phyloP scores from a whole-genome alignment of 2,797 vertebrate species.

The Pseudochaenichthys georgianus region DNA sequence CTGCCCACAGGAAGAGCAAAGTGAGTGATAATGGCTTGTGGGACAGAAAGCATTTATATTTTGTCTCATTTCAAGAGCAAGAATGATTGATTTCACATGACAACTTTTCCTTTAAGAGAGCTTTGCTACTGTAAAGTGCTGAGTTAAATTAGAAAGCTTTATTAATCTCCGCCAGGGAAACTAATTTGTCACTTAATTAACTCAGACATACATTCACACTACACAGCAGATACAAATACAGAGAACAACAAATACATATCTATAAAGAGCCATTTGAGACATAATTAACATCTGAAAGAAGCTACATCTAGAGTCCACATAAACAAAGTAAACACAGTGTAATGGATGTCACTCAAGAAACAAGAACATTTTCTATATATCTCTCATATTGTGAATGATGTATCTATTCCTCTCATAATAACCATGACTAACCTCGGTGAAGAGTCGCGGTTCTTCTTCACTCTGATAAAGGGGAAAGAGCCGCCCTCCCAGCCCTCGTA shows the following conservation, averaged over 20 bases:
- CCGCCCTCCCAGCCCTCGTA: constrained; percentile 90
- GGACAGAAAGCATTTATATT: background rate
- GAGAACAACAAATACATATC: no score
- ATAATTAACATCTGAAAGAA: no score
- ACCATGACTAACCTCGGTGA: constrained; percentile 76
- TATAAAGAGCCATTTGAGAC: no score
- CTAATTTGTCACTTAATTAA: no score
- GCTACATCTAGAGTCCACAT: no score
- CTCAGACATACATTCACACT: no score
- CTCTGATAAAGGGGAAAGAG: constrained; percentile 89
- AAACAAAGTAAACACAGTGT: no score
- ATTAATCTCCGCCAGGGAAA: no score
- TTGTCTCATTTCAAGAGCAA: background rate
- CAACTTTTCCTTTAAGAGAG: background rate
- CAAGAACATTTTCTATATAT: background rate
- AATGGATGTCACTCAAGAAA: no score
- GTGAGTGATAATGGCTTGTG: background rate
- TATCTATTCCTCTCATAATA: background rate
- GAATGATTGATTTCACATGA: background rate
- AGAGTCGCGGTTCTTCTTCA: constrained; percentile 86
- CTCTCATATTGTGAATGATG: background rate
- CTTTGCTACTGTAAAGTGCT: background rate
- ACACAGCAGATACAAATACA: no score
- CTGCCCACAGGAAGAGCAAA: constrained; percentile 68
- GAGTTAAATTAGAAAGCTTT: no score